phyloP scores from a whole-genome alignment of 2,888 invertebrate species.

The Tachystola acroxantha region DNA sequence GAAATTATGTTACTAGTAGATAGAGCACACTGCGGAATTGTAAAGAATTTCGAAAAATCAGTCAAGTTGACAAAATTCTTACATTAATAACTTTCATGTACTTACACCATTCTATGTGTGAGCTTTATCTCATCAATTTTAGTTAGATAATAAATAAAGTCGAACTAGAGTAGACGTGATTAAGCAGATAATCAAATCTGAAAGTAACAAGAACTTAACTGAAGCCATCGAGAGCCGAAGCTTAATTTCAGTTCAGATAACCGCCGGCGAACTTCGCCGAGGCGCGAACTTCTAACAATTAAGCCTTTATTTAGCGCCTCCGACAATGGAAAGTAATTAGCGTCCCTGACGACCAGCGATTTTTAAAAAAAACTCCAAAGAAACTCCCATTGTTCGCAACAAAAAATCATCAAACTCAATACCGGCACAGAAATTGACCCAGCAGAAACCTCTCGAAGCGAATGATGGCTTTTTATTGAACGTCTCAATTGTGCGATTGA shows the following conservation, averaged over 20 bases:
- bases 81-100: no score
- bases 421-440: slow-evolving; percentile 27
- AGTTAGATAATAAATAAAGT: neutral
- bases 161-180: no score
- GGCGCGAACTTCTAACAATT: slow-evolving; percentile 53
- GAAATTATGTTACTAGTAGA: no score
- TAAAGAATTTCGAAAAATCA: no score
- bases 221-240: neutral
- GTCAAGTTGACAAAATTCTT: no score
- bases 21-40: no score
- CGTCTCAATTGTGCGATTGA: slow-evolving; percentile 25
- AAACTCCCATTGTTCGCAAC: slow-evolving; percentile 34
- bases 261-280: slow-evolving; percentile 8
- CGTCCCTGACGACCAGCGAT: slow-evolving; percentile 38
- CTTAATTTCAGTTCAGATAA: slow-evolving; percentile 7
- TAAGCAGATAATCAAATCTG: slow-evolving; percentile 5
- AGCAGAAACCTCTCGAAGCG: slow-evolving; percentile 39
- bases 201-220: slow-evolving; percentile 6
- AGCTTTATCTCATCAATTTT: no score
- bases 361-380: slow-evolving; percentile 45
- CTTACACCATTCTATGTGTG: no score
- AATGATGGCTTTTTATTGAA: slow-evolving; percentile 38
- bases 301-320: slow-evolving; percentile 56
- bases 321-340: slow-evolving; percentile 68
- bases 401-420: slow-evolving; percentile 40